A percentile compares a stretch with the other conserved stretches of the same genome.
Evolutionary conservation across 2,888 invertebrate genomes (phyloP).

Genomic region (Leucophenga montana): DNA sequence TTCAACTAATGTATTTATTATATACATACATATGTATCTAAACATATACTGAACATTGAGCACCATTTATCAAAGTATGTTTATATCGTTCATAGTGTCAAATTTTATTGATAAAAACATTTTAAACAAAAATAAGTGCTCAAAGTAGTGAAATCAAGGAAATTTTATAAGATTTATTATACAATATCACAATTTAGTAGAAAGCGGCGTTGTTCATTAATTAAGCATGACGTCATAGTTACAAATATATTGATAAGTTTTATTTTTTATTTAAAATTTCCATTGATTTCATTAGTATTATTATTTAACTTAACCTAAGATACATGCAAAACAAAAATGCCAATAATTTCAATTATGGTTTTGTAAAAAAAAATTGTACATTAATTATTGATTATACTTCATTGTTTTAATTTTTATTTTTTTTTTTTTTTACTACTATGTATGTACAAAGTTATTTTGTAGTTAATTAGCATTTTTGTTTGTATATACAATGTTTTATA

Average conservation of each 20-base stretch:
- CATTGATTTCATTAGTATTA: constrained; percentile 10
- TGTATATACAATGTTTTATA: constrained; percentile 50
- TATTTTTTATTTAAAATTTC: constrained; percentile 30
- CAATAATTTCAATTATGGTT: constrained; percentile 48
- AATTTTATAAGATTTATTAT: constrained; percentile 14
- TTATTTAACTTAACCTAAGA: neutral
- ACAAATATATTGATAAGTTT: constrained; percentile 8
- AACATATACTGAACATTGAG: no score
- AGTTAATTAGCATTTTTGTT: constrained; percentile 66
- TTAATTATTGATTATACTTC: constrained; percentile 31
- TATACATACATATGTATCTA: no score
- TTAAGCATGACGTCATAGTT: constrained; percentile 20
- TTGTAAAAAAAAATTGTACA: constrained; percentile 33
- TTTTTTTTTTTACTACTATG: neutral
- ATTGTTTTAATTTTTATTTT: neutral
- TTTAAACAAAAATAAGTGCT: constrained; percentile 36
- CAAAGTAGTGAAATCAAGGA: constrained; percentile 37
- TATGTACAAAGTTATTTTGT: constrained; percentile 50
- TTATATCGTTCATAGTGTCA: constrained; percentile 26
- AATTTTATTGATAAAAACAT: constrained; percentile 39
- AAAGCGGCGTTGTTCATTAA: constrained; percentile 38
- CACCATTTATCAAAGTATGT: neutral
- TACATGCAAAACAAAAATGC: constrained; percentile 60
- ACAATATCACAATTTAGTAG: constrained; percentile 11
- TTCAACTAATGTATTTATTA: no score